Evolutionary conservation across 2,888 invertebrate species (phyloP).

Genomic region (Thymelicus sylvestris): DNA sequence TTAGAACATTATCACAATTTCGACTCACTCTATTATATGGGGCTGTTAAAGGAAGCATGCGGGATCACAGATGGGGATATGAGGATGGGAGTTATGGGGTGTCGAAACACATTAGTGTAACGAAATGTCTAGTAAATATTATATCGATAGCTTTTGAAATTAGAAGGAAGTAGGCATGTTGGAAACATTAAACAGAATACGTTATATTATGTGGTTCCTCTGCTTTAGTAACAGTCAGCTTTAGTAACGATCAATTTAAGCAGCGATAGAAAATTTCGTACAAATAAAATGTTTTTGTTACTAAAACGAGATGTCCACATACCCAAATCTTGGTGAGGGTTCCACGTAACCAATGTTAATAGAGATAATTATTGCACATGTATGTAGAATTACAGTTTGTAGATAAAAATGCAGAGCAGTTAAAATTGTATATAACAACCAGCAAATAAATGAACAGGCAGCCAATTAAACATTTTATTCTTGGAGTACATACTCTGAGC

Average conservation of each 20-base stretch:
- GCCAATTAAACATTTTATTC: constrained; percentile 42
- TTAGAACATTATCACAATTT: constrained; percentile 64
- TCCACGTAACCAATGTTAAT: constrained; percentile 7
- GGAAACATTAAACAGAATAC: neutral
- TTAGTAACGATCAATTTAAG: neutral
- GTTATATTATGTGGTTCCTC: constrained; percentile 3
- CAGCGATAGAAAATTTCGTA: neutral
- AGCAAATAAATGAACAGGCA: constrained; percentile 53
- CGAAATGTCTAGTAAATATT: constrained; percentile 2
- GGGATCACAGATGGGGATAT: constrained; percentile 60
- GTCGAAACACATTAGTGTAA: neutral
- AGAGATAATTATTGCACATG: constrained; percentile 45
- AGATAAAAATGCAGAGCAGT: constrained; percentile 81
- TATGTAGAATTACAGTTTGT: constrained; percentile 57
- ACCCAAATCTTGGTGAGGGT: constrained; percentile 12
- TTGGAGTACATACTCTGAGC: constrained; percentile 38
- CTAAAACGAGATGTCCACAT: constrained; percentile 19
- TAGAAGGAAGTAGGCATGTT: neutral
- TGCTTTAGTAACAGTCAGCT: constrained; percentile 30
- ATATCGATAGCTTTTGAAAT: neutral
- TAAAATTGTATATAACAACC: constrained; percentile 55
- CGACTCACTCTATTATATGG: constrained; percentile 55
- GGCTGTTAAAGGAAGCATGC: constrained; percentile 85
- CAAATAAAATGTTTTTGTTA: constrained; percentile 15
- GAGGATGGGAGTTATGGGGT: constrained; percentile 41